A percentile compares a stretch with the other conserved stretches of the same genome.
phyloP scores from a whole-genome alignment of 2,888 invertebrate species.

The Clistopyga incitator region DNA sequence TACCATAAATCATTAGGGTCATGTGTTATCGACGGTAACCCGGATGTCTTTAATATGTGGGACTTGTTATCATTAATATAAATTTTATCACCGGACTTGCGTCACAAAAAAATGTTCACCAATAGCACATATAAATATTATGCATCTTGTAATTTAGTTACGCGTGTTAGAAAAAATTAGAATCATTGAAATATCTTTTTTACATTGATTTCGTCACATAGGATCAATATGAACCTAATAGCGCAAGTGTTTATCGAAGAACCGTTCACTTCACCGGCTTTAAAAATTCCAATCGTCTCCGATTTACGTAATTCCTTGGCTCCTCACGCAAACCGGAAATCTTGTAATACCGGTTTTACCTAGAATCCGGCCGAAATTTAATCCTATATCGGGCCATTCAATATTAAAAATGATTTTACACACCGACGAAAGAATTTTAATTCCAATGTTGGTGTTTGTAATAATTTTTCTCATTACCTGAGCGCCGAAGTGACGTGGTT shows the following conservation, averaged over 20 bases:
- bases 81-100: neutral
- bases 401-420: neutral
- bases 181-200: neutral
- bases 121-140: neutral
- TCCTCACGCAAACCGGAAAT: neutral
- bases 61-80: neutral
- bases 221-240: neutral
- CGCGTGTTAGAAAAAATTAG: neutral
- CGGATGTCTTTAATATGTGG: too few species aligned
- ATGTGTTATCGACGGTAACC: neutral
- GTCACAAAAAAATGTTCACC: neutral
- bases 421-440: neutral
- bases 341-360: constrained; percentile 11
- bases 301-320: constrained; percentile 14
- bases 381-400: neutral
- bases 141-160: neutral
- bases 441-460: neutral
- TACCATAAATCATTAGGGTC: neutral
- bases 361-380: neutral
- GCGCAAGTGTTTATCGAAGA: neutral
- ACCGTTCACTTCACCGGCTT: neutral
- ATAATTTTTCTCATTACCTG: neutral
- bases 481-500: neutral
- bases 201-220: neutral
- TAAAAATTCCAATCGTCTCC: neutral